phyloP scores from a whole-genome alignment of 2,888 invertebrate genomes.

The Cataglyphis cursor region DNA sequence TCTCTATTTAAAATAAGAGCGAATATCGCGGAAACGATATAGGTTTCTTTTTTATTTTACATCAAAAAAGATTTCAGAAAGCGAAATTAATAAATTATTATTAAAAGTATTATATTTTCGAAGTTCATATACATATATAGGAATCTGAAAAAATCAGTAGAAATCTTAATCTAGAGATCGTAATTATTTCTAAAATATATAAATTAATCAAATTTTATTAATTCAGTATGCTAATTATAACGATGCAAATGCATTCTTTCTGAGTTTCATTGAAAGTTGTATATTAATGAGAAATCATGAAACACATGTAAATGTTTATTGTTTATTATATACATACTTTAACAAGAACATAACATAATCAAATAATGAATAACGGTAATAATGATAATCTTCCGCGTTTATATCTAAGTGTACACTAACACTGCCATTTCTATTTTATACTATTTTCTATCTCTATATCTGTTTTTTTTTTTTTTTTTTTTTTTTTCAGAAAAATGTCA shows the following conservation, averaged over 20 bases:
- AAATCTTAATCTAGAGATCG: not conserved
- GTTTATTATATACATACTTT: not conserved
- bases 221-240: not conserved
- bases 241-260: not conserved
- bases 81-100: not conserved
- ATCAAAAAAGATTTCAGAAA: not conserved
- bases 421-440: not conserved
- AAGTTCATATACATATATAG: not conserved
- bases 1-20: not conserved
- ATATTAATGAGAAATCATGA: not conserved
- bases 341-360: not conserved
- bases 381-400: not conserved
- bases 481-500: not conserved
- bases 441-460: not conserved
- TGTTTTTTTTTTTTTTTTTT: no score
- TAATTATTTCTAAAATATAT: not conserved
- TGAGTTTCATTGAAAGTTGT: not conserved
- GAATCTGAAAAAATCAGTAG: not conserved
- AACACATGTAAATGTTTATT: not conserved
- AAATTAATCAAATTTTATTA: not conserved
- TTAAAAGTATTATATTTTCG: constrained; percentile 1
- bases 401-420: not conserved
- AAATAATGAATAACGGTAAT: not conserved
- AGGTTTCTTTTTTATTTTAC: not conserved
- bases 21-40: not conserved